Evolutionary conservation across 2,888 invertebrate genomes (phyloP), one percentile per base, ranked within the genome.

Genomic region (Tachina grossa): DNA sequence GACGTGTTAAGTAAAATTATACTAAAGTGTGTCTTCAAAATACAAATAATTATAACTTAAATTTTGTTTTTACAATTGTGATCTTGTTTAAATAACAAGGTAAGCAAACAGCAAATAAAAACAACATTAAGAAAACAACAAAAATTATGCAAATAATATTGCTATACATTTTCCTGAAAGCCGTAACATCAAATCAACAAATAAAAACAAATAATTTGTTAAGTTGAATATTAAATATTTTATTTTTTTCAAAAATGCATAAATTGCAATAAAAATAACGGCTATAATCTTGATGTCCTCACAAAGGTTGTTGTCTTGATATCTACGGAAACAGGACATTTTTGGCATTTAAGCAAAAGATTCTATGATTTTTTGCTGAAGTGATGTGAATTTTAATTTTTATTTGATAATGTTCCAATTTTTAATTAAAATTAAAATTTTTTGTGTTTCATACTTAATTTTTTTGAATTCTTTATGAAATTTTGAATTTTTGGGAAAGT

Each of bases 11-110:
- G 41, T 55, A 57, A 16, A 39, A 61, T 55, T 13, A 53, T 65
- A 55, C 39, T 71, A 63, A 71, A 45, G 45, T 45, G 55, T 9
- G 49, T 16, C 72, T 68, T 68, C 53, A 71, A 71, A 63, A 31
- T 6, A 31, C 31, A 47, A 65, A 74, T 78, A 74, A 65, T 72
- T 72, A 47, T 43, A 59, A 75, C 45, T 14, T 45, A 59, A 51
- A 43, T 78, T 66, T 75, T 81, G 74, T 81, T 81, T 75, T 75
- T 59, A 75, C 57, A 81, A 74, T 53, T 74, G 74, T 74, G 31
- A 39, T 83, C 41, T 39, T 43, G n/a, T 57, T 49, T 57, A 31
- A 51, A 57, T 71, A 45, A 69, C n/a, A 14, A 53, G 16, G 43
- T 31, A 66, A 55, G 31, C 31, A 31, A 31, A 65, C 41, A 69